A percentile compares a stretch with the other conserved stretches of the same genome.
phyloP scores from a whole-genome alignment of 1,140 invertebrate genomes.

The Schlechtendalia chinensis region DNA sequence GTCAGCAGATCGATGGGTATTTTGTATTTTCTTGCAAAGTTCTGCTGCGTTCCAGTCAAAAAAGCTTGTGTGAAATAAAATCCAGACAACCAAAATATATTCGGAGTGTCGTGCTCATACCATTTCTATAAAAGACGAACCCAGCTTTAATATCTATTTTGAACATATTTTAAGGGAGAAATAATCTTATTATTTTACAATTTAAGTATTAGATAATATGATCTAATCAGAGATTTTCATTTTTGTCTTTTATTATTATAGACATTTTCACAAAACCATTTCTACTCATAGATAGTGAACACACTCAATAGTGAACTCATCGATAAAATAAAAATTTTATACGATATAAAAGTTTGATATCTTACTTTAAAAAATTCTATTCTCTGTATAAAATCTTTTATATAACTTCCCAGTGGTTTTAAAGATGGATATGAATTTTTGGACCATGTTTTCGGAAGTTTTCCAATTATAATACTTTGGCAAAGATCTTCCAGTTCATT shows the following conservation, averaged over 20 bases:
- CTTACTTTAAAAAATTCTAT: slow-evolving; percentile 75
- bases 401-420: slow-evolving; percentile 87
- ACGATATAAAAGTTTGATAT: too few species aligned
- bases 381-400: slow-evolving; percentile 74
- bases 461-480: slow-evolving; percentile 71
- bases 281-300: too few species aligned
- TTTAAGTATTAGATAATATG: too few species aligned
- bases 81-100: slow-evolving; percentile 87
- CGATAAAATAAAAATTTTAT: too few species aligned
- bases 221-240: too few species aligned
- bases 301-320: too few species aligned
- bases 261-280: too few species aligned
- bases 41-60: slow-evolving; percentile 89
- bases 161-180: too few species aligned
- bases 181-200: too few species aligned
- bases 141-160: too few species aligned
- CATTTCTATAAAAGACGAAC: slow-evolving; percentile 77
- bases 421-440: slow-evolving; percentile 86
- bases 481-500: slow-evolving; percentile 77
- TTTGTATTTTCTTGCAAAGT: slow-evolving; percentile 85
- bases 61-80: slow-evolving; percentile 97
- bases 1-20: slow-evolving; percentile 87
- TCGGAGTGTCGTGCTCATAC: slow-evolving; percentile 79
- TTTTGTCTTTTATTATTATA: too few species aligned
- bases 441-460: slow-evolving; percentile 77